Evolutionary conservation across 2,797 vertebrate genomes (phyloP), one percentile per base, ranked within the genome.

Genomic region (Erpetoichthys calabaricus): DNA sequence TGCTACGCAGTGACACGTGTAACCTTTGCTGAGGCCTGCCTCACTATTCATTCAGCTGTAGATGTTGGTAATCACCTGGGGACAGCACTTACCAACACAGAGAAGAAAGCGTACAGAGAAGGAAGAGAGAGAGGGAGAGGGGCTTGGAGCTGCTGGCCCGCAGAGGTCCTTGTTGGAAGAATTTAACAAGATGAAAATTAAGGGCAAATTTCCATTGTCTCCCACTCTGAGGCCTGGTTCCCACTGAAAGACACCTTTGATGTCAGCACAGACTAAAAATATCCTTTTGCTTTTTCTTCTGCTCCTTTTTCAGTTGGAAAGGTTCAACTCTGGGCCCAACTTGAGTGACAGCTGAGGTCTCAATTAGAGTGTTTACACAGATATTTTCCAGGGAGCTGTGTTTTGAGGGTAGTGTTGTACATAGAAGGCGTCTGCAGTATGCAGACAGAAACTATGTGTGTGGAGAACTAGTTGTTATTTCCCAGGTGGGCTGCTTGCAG

Each of bases 181-280:
- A 72, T 80, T 77, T 78, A 81, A 83, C 73, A 79, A 83, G 76
- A 76, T 68, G 69, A 76, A 67, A 69, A 74, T 72, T 63, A 71
- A 78, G 73, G 69, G 66, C 66, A 66, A 61, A 68, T 61, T 75
- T 71, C 67, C 63, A 69, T 65, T 73, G 63, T 72, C 69, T 70
- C 59, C 59, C 57, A 61, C 57, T 63, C 54, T 60, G 68, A 70
- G 55, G 53, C 60, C 53, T 53, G 68, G 62, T 70, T 73, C 74
- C 78, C 77, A 53, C 47, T 77, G 80, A 75, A 73, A 70, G 70
- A 68, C 62, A 64, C 57, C 68, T 72, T 69, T 74, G 66, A 80
- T 77, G 70, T 72, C 55, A 68, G 70, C 71, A 67, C 60, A 47
- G 59, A 70, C 67, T 77, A 80, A 81, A 83, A 82, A 82, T 83